A percentile compares a stretch with the other conserved stretches of the same genome.
Evolutionary conservation across 2,888 invertebrate species (phyloP).

Genomic region (Drosophila prolongata): DNA sequence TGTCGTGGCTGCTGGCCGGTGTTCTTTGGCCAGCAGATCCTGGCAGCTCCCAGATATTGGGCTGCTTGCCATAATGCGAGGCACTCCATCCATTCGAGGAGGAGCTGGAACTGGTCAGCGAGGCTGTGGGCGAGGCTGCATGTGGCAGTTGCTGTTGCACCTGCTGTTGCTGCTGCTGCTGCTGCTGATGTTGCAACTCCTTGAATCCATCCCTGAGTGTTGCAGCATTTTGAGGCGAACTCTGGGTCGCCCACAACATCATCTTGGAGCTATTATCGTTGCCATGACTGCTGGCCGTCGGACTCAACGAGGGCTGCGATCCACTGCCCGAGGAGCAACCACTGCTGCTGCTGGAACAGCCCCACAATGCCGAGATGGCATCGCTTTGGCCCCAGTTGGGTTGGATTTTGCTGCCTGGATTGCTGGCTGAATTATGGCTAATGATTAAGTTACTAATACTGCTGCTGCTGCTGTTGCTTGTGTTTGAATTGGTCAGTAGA

Average conservation of each 20-base stretch:
- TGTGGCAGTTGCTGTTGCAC: conserved; percentile 40
- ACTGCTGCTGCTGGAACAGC: conserved; percentile 78
- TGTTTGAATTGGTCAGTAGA: conserved; percentile 60
- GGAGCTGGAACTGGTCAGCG: conserved; percentile 72
- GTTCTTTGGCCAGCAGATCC: conserved; percentile 23
- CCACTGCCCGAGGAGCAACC: conserved; percentile 80
- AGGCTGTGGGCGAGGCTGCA: conserved; percentile 78
- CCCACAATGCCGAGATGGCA: conserved; percentile 82
- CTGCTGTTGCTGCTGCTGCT: conserved; percentile 1
- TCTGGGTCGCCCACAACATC: conserved; percentile 79
- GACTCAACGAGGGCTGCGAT: conserved; percentile 83
- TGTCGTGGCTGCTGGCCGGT: conserved; percentile 57
- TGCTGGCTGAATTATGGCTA: conserved; percentile 80
- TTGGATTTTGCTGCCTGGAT: conserved; percentile 28
- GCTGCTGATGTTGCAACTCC: conserved; percentile 11
- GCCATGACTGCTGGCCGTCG: conserved; percentile 82
- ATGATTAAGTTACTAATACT: conserved; percentile 82
- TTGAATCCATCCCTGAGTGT: conserved; percentile 28
- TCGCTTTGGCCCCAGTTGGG: conserved; percentile 57
- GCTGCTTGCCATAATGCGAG: conserved; percentile 75
- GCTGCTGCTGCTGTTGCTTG: conserved; percentile 58
- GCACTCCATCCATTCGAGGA: conserved; percentile 51
- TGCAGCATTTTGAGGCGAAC: conserved; percentile 72
- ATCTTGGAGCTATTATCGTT: conserved; percentile 77
- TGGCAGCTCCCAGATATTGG: conserved; percentile 83